These are phyloP conservation scores for Andrena chrysosceles DNA, from an alignment of 2,888 invertebrate species.

Conservation along the genomic window DNA sequence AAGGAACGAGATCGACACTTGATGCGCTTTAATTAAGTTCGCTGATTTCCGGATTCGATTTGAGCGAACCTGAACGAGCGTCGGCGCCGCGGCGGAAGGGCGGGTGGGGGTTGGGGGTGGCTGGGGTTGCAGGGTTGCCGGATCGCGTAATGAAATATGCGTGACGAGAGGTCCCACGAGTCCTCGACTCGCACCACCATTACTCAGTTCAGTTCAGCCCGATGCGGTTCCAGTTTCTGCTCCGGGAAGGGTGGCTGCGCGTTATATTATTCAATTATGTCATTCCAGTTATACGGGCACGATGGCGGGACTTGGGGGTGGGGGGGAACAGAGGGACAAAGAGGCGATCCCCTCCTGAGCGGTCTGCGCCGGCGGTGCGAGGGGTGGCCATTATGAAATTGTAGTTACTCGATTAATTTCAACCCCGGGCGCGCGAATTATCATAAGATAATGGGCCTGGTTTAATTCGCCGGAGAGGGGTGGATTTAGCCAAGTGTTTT, in stretches of 20 bases:
- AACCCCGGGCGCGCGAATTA: slow-evolving; percentile 80
- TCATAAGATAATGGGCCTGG: slow-evolving; percentile 81
- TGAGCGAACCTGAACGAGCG: slow-evolving; percentile 38
- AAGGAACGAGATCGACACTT: slow-evolving; percentile 57
- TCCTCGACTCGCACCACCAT: slow-evolving; percentile 79
- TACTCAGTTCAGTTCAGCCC: slow-evolving; percentile 77
- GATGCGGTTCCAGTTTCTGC: slow-evolving; percentile 70
- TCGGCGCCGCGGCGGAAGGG: slow-evolving; percentile 17
- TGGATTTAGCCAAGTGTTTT: slow-evolving; percentile 69
- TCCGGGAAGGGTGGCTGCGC: slow-evolving; percentile 74
- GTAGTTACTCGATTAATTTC: slow-evolving; percentile 84
- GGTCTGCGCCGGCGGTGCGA: slow-evolving; percentile 38
- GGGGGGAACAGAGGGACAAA: slow-evolving; percentile 40
- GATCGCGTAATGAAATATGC: slow-evolving; percentile 83
- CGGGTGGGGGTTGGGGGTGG: slow-evolving; percentile 4
- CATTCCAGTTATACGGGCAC: slow-evolving; percentile 81
- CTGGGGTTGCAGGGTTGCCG: slow-evolving; percentile 75
- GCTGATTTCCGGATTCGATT: slow-evolving; percentile 70
- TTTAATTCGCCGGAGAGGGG: slow-evolving; percentile 50
- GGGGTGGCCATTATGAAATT: slow-evolving; percentile 79
- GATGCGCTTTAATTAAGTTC: slow-evolving; percentile 66
- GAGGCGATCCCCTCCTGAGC: slow-evolving; percentile 52
- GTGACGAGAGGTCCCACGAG: slow-evolving; percentile 83
- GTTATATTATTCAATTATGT: slow-evolving; percentile 85
- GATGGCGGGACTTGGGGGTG: slow-evolving; percentile 37